phyloP scores from a whole-genome alignment of 2,113 vertebrate species.

The Notarius quadriscutis region DNA sequence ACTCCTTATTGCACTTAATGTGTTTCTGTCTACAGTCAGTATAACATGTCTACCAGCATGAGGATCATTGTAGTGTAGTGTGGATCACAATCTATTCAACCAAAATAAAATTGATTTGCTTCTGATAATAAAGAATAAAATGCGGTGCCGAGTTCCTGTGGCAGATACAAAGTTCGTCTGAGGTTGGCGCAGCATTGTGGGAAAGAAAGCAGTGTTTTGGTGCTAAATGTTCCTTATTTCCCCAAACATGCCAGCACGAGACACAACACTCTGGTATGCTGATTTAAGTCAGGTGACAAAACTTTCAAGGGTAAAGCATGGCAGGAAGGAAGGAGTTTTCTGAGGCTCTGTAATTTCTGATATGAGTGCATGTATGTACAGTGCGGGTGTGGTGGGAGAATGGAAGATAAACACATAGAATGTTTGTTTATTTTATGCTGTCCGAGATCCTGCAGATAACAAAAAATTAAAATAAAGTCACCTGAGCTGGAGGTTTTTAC shows the following conservation, averaged over 20 bases:
- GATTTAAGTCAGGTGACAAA: neutral
- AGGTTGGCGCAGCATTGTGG: neutral
- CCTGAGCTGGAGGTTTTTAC: too few relatives aligned
- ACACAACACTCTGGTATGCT: conserved; percentile 15
- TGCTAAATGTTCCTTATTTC: neutral
- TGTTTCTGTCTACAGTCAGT: neutral
- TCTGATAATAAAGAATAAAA: neutral
- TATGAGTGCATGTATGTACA: conserved; percentile 1
- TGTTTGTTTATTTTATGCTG: neutral
- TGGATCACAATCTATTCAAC: neutral
- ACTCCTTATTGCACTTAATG: neutral
- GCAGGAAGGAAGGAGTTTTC: neutral
- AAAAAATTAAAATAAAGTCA: too few relatives aligned
- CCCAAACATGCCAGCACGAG: conserved; percentile 13
- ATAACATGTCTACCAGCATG: neutral
- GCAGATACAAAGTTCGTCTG: neutral
- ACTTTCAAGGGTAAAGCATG: neutral
- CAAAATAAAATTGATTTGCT: neutral
- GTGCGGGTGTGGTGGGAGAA: neutral
- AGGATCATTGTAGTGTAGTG: neutral
- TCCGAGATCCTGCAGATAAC: too few relatives aligned
- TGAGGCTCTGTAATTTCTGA: neutral
- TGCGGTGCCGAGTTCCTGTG: neutral
- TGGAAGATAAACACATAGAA: neutral
- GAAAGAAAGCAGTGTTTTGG: conserved; percentile 26